Evolutionary conservation across 2,888 invertebrate genomes (phyloP), one percentile per base, ranked within the genome.

Genomic region (Ophion costatus): DNA sequence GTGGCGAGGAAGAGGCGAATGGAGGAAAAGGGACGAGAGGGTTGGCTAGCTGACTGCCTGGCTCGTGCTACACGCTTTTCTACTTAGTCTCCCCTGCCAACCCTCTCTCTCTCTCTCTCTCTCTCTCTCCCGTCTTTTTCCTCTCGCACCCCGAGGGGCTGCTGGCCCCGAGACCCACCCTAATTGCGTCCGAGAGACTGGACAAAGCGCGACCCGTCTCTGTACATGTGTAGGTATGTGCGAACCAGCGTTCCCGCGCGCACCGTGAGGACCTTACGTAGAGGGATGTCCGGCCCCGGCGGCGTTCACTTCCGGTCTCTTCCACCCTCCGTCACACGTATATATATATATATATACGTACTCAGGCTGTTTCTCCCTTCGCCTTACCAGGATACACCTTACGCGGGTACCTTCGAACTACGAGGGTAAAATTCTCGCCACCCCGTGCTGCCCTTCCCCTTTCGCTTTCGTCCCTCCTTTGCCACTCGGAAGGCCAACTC

Each of bases 151-250:
- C 20, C 80, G 89, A 90, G 91, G 92, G 92, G 90, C 88, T 89
- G 89, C 89, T 90, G 91, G 89, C 82, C 87, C 87, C 73, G 87
- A 85, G 92, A 91, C 93, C 93, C 93, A 92, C 93, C 93, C 93
- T 93, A 93, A 93, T 93, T 93, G 93, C 93, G 93, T 93, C 93
- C 93, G 93, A 93, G 93, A 84, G 93, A 93, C 90, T 90, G 93
- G 93, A 93, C 93, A 93, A 93, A 93, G 93, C 93, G 92, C 85
- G 88, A 91, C 89, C 88, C 91, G 90, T 93, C 20, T 59, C 11
- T 59, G 7, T 59, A n/a, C 7, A 4, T 59, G 59, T 67, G 69
- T 67, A 83, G 75, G 83, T 85, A 83, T 78, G 83, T 85, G 83
- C 79, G 83, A 77, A 82, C 74, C 84, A 79, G 17, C 74, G 45